Conservation (phyloP, 2,888 invertebrate genomes). For the Quadriops clusia region DNA sequence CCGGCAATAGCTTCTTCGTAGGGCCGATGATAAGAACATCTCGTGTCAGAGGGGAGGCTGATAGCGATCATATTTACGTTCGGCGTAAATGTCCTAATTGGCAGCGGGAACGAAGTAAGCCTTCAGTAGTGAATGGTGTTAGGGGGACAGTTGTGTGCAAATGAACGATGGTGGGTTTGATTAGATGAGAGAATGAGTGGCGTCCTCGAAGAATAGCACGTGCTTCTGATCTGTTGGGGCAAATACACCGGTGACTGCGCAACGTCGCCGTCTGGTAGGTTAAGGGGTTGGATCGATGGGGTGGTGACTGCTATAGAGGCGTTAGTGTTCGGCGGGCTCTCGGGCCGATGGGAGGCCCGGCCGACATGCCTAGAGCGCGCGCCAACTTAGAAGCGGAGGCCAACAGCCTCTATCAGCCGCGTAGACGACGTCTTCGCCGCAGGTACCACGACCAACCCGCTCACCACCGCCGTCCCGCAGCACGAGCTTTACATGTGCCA, state of each 20-base stretch:
- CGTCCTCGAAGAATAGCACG: conserved; percentile 10
- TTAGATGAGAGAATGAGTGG: no score
- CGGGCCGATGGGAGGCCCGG: conserved; percentile 27
- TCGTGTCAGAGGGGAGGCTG: no score
- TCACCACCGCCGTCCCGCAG: conserved; percentile 13
- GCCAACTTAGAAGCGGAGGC: conserved; percentile 24
- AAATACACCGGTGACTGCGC: conserved; percentile 18
- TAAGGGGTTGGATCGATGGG: conserved; percentile 20
- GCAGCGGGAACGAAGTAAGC: no score
- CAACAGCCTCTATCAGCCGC: conserved; percentile 23
- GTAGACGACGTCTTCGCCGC: conserved; percentile 21
- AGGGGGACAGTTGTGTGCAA: no score
- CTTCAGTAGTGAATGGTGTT: no score
- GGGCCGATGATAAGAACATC: no score
- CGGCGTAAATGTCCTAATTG: no score
- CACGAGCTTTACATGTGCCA: conserved; percentile 12
- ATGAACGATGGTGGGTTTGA: no score
- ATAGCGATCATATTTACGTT: no score
- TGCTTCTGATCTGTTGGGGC: conserved; percentile 12
- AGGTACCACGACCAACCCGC: conserved; percentile 17
- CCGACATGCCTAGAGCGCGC: conserved; percentile 26
- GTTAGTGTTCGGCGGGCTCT: conserved; percentile 25
- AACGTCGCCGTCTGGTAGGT: conserved; percentile 15
- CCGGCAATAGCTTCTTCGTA: no score
- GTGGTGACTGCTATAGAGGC: conserved; percentile 18